These are phyloP conservation scores for Petrosia ficiformis DNA, from an alignment of 37 sponge, comb jelly and placozoan species.

Conservation along the genomic window DNA sequence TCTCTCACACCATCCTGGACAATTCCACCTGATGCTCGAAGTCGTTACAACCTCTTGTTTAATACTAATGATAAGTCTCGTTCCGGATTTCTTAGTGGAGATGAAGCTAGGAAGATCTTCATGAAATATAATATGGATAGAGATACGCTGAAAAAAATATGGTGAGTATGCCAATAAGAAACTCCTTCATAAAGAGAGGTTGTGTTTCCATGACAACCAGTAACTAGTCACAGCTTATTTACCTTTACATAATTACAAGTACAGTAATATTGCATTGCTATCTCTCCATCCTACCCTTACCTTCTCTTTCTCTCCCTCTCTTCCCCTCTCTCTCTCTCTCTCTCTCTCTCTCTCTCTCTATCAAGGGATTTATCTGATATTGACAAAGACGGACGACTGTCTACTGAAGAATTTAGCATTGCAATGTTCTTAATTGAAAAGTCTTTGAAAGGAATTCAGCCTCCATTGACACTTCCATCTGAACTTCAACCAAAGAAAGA, in stretches of 20 bases:
- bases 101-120: constrained; percentile 15
- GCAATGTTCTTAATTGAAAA: constrained; percentile 69
- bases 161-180: no score
- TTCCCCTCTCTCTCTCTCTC: no score
- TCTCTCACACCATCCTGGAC: neutral
- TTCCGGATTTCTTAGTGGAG: constrained; percentile 41
- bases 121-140: constrained; percentile 47
- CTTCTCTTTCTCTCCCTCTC: no score
- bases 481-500: constrained; percentile 29
- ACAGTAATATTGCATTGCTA: no score
- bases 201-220: no score
- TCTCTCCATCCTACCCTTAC: no score
- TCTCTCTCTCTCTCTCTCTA: no score
- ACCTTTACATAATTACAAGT: no score
- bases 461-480: constrained; percentile 52
- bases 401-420: constrained; percentile 62
- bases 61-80: constrained; percentile 42
- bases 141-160: constrained; percentile 51
- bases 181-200: no score
- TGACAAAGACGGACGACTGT: constrained; percentile 75
- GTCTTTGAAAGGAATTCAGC: constrained; percentile 45
- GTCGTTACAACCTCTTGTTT: constrained; percentile 51
- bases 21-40: constrained; percentile 7
- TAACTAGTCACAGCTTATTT: no score
- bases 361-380: constrained; percentile 75